Base-by-base conservation (phyloP, 2,113 vertebrate genomes). In the Tapirus terrestris region DNA sequence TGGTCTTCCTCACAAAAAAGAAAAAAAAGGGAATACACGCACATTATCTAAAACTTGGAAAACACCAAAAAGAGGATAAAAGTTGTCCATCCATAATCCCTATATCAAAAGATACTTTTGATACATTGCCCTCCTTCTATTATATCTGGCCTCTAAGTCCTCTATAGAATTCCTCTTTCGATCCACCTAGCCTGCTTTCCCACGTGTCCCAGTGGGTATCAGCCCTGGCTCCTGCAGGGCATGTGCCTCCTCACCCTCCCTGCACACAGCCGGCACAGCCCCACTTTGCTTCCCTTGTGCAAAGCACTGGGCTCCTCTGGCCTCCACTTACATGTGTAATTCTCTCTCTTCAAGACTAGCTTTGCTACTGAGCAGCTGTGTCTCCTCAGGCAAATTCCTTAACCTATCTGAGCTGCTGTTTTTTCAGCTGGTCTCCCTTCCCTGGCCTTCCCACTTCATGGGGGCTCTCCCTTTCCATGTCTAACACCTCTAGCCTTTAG, bases 131-230 rank as follows among this genome's bases (percentile, higher is more conserved):
- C 18, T 48, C 18, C 31, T 83, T 51, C 33, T 53, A 27, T 8
- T 36, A 23, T 8, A 63, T 6, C 67, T 83, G 90, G 65, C 60
- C 33, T 72, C 29, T 39, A 48, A 72, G 58, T 39, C n/a, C 36
- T 25, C 21, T 12, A 18, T 23, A 58, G 36, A 84, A 85, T 56
- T 23, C 6, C 18, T 25, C 33, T 36, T n/a, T 14, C 21, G 51
- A 18, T 25, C 23, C 18, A 36, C 21, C 18, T 45, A 0, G 6
- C n/a, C 8, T 39, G 72, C 45, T 56, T 80, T 67, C 80, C 33
- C 25, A 12, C 0, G 5, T 14, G 1, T 31, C 60, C 13, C 13
- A 0, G 31, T 18, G 11, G 0, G 31, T 14, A 6, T 45, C n/a
- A 72, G 84, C 53, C 45, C 27, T 33, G 56, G 60, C 45, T 81